Percentiles rank a stretch among this genome's conserved stretches.
phyloP scores from a whole-genome alignment of 2,113 vertebrate species.

The Gymnocephalus cernua region DNA sequence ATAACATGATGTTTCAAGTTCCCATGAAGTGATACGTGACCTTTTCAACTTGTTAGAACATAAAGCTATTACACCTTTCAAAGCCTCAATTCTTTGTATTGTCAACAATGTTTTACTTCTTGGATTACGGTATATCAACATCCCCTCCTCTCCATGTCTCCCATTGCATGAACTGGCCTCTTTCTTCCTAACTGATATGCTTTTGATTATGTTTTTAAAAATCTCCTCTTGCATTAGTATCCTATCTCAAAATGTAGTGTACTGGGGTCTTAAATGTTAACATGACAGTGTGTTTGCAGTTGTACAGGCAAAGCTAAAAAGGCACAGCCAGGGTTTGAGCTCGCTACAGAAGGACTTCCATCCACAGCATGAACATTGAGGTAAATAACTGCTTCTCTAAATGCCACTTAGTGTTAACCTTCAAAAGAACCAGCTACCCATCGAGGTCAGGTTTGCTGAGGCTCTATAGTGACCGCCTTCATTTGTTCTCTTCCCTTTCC shows the following conservation, averaged over 20 bases:
- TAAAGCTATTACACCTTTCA: not conserved
- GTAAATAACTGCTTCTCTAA: slow-evolving; percentile 37
- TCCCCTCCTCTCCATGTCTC: not conserved
- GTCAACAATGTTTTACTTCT: not conserved
- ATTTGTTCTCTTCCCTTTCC: slow-evolving; percentile 57
- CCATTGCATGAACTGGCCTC: not conserved
- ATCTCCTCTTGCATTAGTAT: not conserved
- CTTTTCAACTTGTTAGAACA: not conserved
- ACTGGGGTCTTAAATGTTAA: not conserved
- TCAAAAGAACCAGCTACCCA: slow-evolving; percentile 37
- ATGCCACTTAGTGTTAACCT: slow-evolving; percentile 50
- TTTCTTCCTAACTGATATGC: not conserved
- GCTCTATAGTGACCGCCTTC: slow-evolving; percentile 21
- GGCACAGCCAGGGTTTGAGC: slow-evolving; percentile 3
- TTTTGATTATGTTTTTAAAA: slow-evolving; percentile 2
- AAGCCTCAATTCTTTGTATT: not conserved
- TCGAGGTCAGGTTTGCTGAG: slow-evolving; percentile 24
- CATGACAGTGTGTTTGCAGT: not conserved
- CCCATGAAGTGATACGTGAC: not conserved
- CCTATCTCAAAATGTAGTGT: slow-evolving; percentile 2
- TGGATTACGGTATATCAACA: slow-evolving; percentile 2
- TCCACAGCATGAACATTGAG: slow-evolving; percentile 27
- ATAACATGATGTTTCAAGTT: not conserved
- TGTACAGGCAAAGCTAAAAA: not conserved
- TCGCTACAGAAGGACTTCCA: slow-evolving; percentile 9